phyloP scores from a whole-genome alignment of 2,888 invertebrate species.

The Seira sanloemensis region DNA sequence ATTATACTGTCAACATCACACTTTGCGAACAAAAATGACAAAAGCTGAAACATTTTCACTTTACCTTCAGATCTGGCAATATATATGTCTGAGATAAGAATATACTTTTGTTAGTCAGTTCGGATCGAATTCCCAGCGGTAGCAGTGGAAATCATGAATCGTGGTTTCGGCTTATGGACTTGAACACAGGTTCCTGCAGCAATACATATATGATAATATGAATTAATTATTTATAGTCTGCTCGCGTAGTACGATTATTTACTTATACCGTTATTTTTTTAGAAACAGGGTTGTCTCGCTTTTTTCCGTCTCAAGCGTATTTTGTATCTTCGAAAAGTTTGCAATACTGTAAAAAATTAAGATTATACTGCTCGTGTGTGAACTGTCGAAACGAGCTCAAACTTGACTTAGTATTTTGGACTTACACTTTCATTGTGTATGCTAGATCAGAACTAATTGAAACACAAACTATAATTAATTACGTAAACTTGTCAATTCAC shows the following conservation, averaged over 20 bases:
- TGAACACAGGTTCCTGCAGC: conserved; percentile 27
- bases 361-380: background rate
- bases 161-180: conserved; percentile 13
- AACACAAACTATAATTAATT: background rate
- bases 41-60: no score
- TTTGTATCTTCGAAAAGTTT: conserved; percentile 19
- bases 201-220: conserved; percentile 5
- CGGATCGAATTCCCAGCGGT: conserved; percentile 15
- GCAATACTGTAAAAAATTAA: background rate
- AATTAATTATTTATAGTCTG: conserved; percentile 18
- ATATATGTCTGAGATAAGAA: no score
- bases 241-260: conserved; percentile 10
- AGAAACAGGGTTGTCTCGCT: conserved; percentile 41
- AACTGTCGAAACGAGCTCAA: background rate
- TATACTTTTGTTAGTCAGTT: no score
- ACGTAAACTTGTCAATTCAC: conserved; percentile 1
- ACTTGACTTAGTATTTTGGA: conserved; percentile 12
- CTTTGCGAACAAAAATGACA: no score
- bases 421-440: conserved; percentile 16
- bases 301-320: conserved; percentile 11
- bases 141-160: no score
- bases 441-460: background rate
- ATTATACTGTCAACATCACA: background rate
- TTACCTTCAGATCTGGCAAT: no score
- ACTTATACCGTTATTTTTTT: conserved; percentile 39